Evolutionary conservation across 1,140 invertebrate genomes (phyloP).

Genomic region (Hesperophylax magnus): DNA sequence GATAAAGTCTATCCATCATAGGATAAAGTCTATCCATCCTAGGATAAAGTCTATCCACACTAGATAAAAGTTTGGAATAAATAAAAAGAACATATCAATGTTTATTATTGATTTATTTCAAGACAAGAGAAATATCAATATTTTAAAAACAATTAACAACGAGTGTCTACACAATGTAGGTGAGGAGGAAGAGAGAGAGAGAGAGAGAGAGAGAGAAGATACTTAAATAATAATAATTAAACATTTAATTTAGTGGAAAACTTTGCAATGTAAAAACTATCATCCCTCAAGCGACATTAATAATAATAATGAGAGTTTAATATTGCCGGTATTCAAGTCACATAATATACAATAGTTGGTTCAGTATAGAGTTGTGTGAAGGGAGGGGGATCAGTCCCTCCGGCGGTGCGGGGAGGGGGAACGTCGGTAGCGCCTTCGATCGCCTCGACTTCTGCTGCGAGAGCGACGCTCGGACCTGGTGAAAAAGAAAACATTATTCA

Average conservation of each 20-base stretch:
- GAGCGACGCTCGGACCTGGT: slow-evolving; percentile 49
- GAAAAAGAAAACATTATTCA: neutral
- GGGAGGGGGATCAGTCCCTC: slow-evolving; percentile 46
- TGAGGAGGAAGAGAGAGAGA: too few species aligned
- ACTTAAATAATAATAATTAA: too few species aligned
- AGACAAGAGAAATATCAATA: neutral
- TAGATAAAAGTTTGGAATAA: neutral
- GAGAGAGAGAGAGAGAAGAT: neutral
- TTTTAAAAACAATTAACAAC: slow-evolving; percentile 8
- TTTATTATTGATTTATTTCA: neutral
- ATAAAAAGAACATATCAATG: neutral
- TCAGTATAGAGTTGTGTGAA: too few species aligned
- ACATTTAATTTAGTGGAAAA: too few species aligned
- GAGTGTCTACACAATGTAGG: slow-evolving; percentile 6
- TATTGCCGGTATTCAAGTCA: neutral
- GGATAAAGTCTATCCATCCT: too few species aligned
- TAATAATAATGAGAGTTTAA: neutral
- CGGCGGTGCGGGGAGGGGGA: slow-evolving; percentile 51
- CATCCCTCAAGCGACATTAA: neutral
- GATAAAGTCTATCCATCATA: too few species aligned
- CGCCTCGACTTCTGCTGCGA: slow-evolving; percentile 51
- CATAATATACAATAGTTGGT: too few species aligned
- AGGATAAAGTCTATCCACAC: too few species aligned
- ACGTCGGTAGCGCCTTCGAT: slow-evolving; percentile 46
- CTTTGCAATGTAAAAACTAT: too few species aligned